Base-by-base conservation (phyloP, 2,888 invertebrate genomes). In the Drosophila quasianomalipes region DNA sequence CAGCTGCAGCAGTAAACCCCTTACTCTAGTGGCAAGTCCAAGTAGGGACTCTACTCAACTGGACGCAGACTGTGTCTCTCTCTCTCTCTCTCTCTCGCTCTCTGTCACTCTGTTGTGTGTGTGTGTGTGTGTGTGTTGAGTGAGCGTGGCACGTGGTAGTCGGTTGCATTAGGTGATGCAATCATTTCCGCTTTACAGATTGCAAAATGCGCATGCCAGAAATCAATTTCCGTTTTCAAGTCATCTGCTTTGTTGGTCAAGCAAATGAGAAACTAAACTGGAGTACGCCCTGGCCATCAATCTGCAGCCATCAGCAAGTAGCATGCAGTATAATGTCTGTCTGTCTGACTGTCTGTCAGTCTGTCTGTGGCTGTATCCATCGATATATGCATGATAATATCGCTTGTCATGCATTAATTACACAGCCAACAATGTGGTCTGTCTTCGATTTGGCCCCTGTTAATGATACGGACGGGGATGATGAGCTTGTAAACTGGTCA, bases 111-210 rank as follows among this genome's bases (percentile, higher is more conserved):
- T 41, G 22, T 41, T 35, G 51, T 33, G 31, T 33, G 61, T 41
- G 47, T 33, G 31, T 33, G 61, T 41, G 47, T 28, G 31, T 52
- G 22, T 26, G 28, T 4, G 28, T 28, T 28, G 28, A 4, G 44
- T 54, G 39, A 37, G 33, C 63, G 65, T 66, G 83, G 85, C 83
- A 83, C 83, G 85, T 83, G 85, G 85, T 83, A 87, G 87, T 83
- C 71, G 66, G 87, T 83, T 74, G 66, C 83, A 84, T 76, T 81
- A 81, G 80, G 86, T 86, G 89, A 82, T 87, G 87, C 83, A 88
- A 89, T 89, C 83, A 87, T 89, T 88, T 89, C 87, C 87, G 87
- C 72, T 89, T 68, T 69, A 62, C 79, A 85, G 85, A 85, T 85
- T 86, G 80, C 82, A 79, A 75, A 66, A 68, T 70, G 74, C 77